Conservation (phyloP, 2,888 invertebrate species). For the Callinectes sapidus region DNA sequence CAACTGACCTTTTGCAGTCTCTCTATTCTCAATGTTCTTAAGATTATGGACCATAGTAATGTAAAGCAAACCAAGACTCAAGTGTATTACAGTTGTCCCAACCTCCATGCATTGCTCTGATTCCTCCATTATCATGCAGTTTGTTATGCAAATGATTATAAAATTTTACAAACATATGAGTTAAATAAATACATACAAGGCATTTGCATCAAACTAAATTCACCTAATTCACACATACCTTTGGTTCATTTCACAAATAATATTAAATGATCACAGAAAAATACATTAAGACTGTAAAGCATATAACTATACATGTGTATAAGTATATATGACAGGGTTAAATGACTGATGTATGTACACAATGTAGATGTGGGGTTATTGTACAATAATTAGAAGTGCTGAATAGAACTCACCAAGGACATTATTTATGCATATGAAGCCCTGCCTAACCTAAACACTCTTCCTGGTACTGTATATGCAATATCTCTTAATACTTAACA, state of each 20-base stretch:
- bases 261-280: conserved; percentile 16
- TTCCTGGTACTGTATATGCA: background rate
- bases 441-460: background rate
- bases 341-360: conserved; percentile 5
- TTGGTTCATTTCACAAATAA: conserved; percentile 11
- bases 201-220: background rate
- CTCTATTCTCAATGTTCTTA: background rate
- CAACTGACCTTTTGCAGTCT: no score
- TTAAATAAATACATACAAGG: conserved; percentile 20
- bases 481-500: background rate
- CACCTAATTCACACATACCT: conserved; percentile 2
- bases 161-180: background rate
- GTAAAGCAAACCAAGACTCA: background rate
- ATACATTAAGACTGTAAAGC: conserved; percentile 2
- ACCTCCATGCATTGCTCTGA: background rate
- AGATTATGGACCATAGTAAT: background rate
- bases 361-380: background rate
- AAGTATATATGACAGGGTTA: background rate
- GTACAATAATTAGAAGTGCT: background rate
- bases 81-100: background rate
- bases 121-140: background rate
- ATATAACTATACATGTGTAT: conserved; percentile 3
- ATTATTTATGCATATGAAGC: background rate
- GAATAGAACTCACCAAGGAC: background rate
- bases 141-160: background rate